These are phyloP conservation scores for Ceriagrion tenellum DNA, from an alignment of 2,888 invertebrate genomes.

Conservation along the genomic window DNA sequence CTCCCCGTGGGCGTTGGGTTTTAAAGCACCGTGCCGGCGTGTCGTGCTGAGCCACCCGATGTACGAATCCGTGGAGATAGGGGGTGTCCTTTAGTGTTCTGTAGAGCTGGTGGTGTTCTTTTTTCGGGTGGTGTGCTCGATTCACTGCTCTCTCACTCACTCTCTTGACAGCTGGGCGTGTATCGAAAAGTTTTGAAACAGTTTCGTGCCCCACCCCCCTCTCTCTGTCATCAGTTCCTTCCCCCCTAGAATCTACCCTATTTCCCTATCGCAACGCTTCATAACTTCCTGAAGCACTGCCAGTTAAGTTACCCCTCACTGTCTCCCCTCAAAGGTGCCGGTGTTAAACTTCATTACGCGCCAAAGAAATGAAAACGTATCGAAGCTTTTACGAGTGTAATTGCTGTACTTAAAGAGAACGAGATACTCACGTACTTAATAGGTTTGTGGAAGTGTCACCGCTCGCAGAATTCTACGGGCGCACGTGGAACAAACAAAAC, in stretches of 20 bases:
- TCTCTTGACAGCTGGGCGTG: background rate
- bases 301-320: background rate
- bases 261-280: background rate
- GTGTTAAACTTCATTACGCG: background rate
- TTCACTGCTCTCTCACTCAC: background rate
- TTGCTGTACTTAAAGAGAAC: background rate
- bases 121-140: too few relatives aligned
- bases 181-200: background rate
- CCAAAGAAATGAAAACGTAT: background rate
- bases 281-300: background rate
- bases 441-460: background rate
- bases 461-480: background rate
- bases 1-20: background rate
- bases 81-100: background rate
- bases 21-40: background rate
- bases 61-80: background rate
- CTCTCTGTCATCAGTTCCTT: background rate
- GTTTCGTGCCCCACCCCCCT: background rate
- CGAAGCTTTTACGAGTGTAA: background rate
- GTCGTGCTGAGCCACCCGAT: background rate
- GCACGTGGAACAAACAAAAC: background rate
- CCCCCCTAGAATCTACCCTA: background rate
- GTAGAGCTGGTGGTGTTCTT: background rate
- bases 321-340: background rate
- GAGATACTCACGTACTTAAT: background rate